Conservation (phyloP, 2,888 invertebrate species). For the Chrysomela aeneicollis region DNA sequence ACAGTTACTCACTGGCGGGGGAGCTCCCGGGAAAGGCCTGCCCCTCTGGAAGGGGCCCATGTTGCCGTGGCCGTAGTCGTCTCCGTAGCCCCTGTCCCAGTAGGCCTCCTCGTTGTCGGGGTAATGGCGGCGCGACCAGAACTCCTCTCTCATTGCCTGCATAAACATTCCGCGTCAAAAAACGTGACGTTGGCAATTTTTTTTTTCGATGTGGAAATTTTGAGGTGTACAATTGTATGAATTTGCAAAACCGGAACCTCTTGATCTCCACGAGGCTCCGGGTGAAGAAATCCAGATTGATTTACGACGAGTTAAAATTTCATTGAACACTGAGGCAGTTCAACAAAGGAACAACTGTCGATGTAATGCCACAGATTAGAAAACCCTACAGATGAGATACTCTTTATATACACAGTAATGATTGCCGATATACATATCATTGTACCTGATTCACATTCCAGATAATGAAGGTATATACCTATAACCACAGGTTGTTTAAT, state of each 20-base stretch:
- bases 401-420: too few species aligned
- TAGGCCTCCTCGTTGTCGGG: constrained; percentile 80
- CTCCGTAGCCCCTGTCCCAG: constrained; percentile 84
- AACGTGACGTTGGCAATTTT: too few species aligned
- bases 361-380: too few species aligned
- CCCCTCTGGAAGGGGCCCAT: constrained; percentile 65
- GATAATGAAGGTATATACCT: too few species aligned
- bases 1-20: constrained; percentile 57
- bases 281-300: constrained; percentile 42
- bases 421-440: too few species aligned
- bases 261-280: constrained; percentile 36
- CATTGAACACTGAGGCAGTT: constrained; percentile 38
- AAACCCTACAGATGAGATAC: too few species aligned
- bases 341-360: constrained; percentile 50
- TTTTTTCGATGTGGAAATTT: too few species aligned
- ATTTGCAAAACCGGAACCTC: constrained; percentile 44
- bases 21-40: constrained; percentile 59
- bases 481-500: too few species aligned
- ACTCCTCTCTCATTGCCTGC: constrained; percentile 70
- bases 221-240: constrained; percentile 32
- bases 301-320: constrained; percentile 48
- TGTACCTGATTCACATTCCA: too few species aligned
- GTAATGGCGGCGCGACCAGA: constrained; percentile 72
- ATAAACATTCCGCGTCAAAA: constrained; percentile 21
- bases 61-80: constrained; percentile 75